Evolutionary conservation across 2,888 invertebrate genomes (phyloP), one percentile per base, ranked within the genome.

Genomic region (Auanema freiburgensis): DNA sequence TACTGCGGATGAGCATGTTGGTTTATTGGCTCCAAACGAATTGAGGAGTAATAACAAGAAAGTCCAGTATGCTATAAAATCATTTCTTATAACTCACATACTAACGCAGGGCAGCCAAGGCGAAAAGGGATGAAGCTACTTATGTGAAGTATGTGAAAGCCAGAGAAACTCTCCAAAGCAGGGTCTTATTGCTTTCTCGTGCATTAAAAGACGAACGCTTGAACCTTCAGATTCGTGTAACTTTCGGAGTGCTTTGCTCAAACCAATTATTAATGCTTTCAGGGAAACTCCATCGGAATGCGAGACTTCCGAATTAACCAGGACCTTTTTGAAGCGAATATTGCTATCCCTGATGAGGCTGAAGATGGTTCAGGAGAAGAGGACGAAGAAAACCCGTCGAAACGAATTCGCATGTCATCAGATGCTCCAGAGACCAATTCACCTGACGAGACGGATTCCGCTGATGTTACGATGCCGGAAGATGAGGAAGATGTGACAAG

Each of bases 261-360:
- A 18, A 6, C 5, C n/a, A 5, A n/a, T 46, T 10, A 46, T 5
- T n/a, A 18, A 2, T 40, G 16, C 54, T 59, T 66, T 24, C 52
- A 72, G 69, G 67, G 69, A 21, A 73, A 73, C 40, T 67, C 73
- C n/a, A 66, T 73, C 8, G 73, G 73, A 12, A 67, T 66, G 57
- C 71, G 71, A 8, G 73, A 73, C 44, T 73, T 71, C 57, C 71
- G 73, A 11, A 66, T 73, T 18, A 61, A 73, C 33, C 33, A 33
- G 8, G 33, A 33, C 33, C 3, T 33, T 33, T 33, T 33, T 33
- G 33, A 33, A 33, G 33, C 33, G 33, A 33, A 33, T 33, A 33
- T 33, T 8, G 33, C 33, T 33, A 33, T 33, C 8, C 33, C 33
- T 33, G 33, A 33, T 8, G 33, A 33, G 33, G 8, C 4, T 33